phyloP scores from a whole-genome alignment of 2,888 invertebrate species.

The Limnephilus auricula region DNA sequence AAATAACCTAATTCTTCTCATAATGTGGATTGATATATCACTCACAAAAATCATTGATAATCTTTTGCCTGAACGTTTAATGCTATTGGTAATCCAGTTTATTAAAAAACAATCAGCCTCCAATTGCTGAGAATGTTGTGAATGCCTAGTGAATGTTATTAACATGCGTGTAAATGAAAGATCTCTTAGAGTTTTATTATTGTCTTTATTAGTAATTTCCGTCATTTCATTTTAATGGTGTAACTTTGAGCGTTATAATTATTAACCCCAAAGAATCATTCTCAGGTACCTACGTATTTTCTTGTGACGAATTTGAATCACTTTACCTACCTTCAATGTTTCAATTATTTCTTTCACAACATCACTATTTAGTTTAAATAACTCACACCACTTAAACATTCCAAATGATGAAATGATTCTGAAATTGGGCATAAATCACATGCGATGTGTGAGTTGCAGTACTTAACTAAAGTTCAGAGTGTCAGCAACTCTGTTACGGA shows the following conservation, averaged over 20 bases:
- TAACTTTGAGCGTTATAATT: not conserved
- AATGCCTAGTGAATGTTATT: not conserved
- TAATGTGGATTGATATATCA: not conserved
- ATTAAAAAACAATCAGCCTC: not conserved
- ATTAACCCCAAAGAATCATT: not conserved
- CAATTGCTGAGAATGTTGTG: not conserved
- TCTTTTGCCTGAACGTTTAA: not conserved
- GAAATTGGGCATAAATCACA: conserved; percentile 20
- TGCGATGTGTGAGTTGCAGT: conserved; percentile 19
- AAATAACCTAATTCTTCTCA: not conserved
- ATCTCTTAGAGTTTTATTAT: conserved; percentile 38
- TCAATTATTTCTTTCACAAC: not conserved
- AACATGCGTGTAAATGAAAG: conserved; percentile 20
- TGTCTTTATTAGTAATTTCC: conserved; percentile 10
- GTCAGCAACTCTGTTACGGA: conserved; percentile 26
- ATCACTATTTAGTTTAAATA: conserved; percentile 10
- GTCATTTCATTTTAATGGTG: not conserved
- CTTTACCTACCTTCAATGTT: not conserved
- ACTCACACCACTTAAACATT: conserved; percentile 46
- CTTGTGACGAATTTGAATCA: not conserved
- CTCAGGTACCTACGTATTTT: not conserved
- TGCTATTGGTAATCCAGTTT: not conserved
- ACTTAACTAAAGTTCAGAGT: conserved; percentile 8
- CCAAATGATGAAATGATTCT: conserved; percentile 48
- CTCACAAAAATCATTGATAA: conserved; percentile 14